A percentile compares a stretch with the other conserved stretches of the same genome.
These are phyloP conservation scores for Mirza zaza DNA, from an alignment of 2,113 vertebrate genomes.

Conservation along the genomic window DNA sequence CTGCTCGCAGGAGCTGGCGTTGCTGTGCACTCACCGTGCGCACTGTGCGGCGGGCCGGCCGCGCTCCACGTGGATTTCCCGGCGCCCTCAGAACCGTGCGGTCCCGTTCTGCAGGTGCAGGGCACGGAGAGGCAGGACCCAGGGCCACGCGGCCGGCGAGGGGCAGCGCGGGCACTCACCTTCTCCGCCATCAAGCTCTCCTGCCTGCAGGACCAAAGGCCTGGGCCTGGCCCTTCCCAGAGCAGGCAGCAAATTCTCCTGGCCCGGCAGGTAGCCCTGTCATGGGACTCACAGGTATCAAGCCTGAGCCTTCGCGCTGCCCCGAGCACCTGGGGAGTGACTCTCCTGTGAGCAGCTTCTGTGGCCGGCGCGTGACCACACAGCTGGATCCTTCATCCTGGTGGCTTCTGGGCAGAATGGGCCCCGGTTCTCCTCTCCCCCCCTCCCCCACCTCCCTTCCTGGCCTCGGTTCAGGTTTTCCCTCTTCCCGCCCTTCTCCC, in stretches of 20 bases:
- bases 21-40: background rate
- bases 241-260: background rate
- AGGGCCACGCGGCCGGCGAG: background rate
- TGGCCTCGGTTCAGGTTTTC: background rate
- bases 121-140: background rate
- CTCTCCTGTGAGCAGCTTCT: background rate
- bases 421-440: background rate
- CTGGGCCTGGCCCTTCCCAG: background rate
- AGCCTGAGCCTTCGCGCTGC: too few species aligned
- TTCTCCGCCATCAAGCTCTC: background rate
- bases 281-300: background rate
- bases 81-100: background rate
- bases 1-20: background rate
- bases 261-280: background rate
- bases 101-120: background rate
- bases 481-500: background rate
- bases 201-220: background rate
- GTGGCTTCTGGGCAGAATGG: background rate
- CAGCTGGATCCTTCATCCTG: background rate
- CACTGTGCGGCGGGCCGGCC: background rate
- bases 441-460: background rate
- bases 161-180: background rate
- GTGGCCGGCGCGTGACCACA: rapidly evolving
- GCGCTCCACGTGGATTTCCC: background rate
- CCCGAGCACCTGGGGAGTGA: background rate